Evolutionary conservation across 1,140 invertebrate species (phyloP).

Genomic region (Aphaenogaster floridana): DNA sequence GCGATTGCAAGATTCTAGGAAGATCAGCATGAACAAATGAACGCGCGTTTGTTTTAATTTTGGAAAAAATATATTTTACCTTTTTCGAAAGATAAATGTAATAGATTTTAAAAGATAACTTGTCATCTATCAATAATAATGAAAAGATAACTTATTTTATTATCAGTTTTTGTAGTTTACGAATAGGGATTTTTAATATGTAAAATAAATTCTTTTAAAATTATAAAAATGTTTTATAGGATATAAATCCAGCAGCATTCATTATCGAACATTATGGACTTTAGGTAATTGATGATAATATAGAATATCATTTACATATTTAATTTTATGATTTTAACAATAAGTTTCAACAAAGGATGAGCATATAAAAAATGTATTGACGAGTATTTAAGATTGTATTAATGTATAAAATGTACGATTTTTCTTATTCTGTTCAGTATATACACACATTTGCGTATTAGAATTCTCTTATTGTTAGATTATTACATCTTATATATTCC

Average conservation of each 20-base stretch:
- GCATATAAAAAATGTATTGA: not conserved
- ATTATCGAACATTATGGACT: conserved; percentile 32
- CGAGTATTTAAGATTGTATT: conserved; percentile 32
- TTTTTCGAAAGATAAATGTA: not conserved
- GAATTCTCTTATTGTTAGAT: not conserved
- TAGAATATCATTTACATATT: not conserved
- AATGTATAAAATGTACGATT: conserved; percentile 20
- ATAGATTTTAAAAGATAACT: not conserved
- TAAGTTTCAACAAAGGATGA: conserved; percentile 1
- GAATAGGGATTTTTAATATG: not conserved
- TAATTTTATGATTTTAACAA: conserved; percentile 37
- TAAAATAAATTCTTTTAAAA: conserved; percentile 5
- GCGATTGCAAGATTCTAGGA: not conserved
- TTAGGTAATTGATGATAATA: conserved; percentile 15
- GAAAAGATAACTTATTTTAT: not conserved
- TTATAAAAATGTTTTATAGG: conserved; percentile 19
- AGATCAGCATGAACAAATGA: not conserved
- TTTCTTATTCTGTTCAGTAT: not conserved
- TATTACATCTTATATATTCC: conserved; percentile 29
- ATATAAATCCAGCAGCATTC: conserved; percentile 13
- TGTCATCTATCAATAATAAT: not conserved
- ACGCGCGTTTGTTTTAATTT: not conserved
- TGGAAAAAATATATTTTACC: not conserved
- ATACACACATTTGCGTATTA: not conserved
- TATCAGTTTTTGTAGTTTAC: not conserved